Evolutionary conservation across 2,113 vertebrate species (phyloP).

Genomic region (Semicossyphus pulcher): DNA sequence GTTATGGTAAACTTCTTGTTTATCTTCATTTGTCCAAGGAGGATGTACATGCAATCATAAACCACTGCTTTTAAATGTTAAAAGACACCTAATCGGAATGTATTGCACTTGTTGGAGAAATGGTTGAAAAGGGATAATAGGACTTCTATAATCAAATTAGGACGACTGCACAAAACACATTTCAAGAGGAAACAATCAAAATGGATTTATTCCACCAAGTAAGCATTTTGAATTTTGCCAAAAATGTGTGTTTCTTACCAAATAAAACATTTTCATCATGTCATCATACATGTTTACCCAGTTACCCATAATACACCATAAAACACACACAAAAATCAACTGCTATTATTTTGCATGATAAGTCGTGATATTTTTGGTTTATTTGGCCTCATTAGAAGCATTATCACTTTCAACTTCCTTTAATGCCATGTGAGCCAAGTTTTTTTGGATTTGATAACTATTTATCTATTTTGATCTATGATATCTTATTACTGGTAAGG

Average conservation of each 20-base stretch:
- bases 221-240: constrained; percentile 1
- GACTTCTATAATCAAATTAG: background rate
- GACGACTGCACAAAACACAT: background rate
- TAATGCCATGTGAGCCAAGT: no score
- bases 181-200: background rate
- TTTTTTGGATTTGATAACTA: background rate
- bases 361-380: background rate
- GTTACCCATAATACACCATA: background rate
- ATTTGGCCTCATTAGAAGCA: background rate
- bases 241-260: background rate
- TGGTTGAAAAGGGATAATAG: no score
- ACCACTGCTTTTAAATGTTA: no score
- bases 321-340: background rate
- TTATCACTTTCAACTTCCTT: background rate
- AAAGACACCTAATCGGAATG: no score
- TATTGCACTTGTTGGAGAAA: background rate
- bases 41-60: no score
- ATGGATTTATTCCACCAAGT: constrained; percentile 37
- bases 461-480: background rate
- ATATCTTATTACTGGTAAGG: constrained; percentile 27
- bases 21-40: background rate
- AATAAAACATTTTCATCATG: background rate
- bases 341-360: background rate
- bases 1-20: no score
- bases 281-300: background rate